Evolutionary conservation across 2,113 vertebrate genomes (phyloP).

Genomic region (Proterorhinus semilunaris): DNA sequence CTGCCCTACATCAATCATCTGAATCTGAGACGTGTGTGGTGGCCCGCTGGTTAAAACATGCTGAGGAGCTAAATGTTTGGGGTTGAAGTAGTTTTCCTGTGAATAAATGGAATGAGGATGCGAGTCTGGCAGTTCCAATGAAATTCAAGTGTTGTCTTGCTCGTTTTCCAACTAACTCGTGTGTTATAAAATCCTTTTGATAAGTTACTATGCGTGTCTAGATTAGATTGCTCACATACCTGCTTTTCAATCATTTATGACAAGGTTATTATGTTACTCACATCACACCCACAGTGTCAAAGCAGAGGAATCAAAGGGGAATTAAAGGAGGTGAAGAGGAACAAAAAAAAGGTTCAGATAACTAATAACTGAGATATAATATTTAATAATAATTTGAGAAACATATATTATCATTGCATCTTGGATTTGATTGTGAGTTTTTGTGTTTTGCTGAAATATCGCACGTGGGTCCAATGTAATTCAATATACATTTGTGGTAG

Average conservation of each 20-base stretch:
- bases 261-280: too few species aligned
- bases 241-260: too few species aligned
- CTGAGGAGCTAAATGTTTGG: not conserved
- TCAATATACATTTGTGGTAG: slow-evolving; percentile 1
- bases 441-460: too few species aligned
- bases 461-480: not conserved
- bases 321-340: too few species aligned
- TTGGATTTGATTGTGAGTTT: too few species aligned
- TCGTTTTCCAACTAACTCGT: not conserved
- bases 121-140: not conserved
- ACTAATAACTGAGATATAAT: too few species aligned
- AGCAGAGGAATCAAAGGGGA: too few species aligned
- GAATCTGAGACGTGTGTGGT: not conserved
- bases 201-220: not conserved
- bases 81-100: not conserved
- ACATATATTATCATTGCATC: too few species aligned
- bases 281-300: too few species aligned
- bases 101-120: not conserved
- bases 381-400: too few species aligned
- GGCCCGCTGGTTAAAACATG: not conserved
- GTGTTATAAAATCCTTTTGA: not conserved
- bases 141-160: not conserved
- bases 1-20: not conserved
- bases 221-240: too few species aligned
- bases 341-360: too few species aligned